phyloP scores from a whole-genome alignment of 2,113 vertebrate species.

The Telmatochromis sp. region DNA sequence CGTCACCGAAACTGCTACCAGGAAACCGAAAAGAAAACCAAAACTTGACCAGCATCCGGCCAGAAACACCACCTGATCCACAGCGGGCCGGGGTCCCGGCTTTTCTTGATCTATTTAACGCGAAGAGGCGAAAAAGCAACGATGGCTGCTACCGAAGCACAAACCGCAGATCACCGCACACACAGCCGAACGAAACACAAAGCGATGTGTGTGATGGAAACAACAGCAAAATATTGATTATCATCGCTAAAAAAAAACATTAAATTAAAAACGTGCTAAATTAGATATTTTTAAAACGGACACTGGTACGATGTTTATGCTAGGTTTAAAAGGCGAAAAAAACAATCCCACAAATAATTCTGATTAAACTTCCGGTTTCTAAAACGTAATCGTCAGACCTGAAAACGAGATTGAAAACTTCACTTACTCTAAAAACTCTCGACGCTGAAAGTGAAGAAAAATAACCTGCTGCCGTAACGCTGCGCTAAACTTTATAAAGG shows the following conservation, averaged over 20 bases:
- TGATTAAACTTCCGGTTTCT: rapidly evolving
- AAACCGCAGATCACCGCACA: neutral
- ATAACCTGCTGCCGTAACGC: rapidly evolving
- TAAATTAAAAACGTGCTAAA: neutral
- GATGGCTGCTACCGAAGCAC: neutral
- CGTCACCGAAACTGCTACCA: neutral
- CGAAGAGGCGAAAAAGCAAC: neutral
- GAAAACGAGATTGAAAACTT: rapidly evolving
- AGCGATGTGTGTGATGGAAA: rapidly evolving
- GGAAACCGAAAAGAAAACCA: conserved; percentile 34
- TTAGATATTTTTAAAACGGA: neutral
- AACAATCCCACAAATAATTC: neutral
- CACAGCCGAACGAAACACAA: neutral
- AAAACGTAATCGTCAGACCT: rapidly evolving
- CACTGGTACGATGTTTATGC: neutral
- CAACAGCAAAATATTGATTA: rapidly evolving
- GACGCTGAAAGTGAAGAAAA: rapidly evolving
- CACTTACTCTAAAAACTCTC: neutral
- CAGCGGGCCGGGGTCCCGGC: rapidly evolving
- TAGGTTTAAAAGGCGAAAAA: neutral
- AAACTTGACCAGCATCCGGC: neutral
- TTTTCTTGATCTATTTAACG: rapidly evolving
- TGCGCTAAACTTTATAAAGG: conserved; percentile 58
- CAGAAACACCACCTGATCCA: neutral
- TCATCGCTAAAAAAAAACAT: neutral